Evolutionary conservation across 2,113 vertebrate species (phyloP).

Genomic region (Cygnus atratus): DNA sequence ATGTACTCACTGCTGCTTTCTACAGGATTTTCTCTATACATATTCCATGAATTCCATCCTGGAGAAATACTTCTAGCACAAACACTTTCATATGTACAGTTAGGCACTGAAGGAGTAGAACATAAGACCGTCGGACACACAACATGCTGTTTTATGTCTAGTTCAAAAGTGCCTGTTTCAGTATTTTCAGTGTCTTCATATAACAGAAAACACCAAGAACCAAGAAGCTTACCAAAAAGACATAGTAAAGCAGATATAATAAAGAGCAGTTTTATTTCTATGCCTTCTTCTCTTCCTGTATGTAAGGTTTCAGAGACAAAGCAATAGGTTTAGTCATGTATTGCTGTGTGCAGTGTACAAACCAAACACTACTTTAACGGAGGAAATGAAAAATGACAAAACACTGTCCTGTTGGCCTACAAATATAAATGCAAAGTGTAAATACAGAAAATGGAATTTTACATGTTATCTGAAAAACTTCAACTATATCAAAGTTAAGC

Average conservation of each 20-base stretch:
- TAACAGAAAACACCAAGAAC: background rate
- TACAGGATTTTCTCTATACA: background rate
- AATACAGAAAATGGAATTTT: background rate
- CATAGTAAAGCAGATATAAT: background rate
- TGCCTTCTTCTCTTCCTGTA: background rate
- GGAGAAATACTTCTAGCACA: background rate
- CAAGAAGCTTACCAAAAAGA: background rate
- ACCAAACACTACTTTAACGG: fast-evolving
- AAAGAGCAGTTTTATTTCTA: background rate
- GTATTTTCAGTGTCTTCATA: background rate
- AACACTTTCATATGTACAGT: background rate
- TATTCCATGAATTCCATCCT: background rate
- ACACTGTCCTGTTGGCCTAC: background rate
- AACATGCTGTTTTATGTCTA: background rate
- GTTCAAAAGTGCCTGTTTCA: background rate
- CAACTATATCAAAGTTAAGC: background rate
- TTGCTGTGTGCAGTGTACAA: background rate
- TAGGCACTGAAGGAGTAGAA: background rate
- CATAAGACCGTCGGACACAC: background rate
- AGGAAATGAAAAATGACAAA: background rate
- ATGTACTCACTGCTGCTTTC: background rate
- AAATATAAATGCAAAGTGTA: background rate
- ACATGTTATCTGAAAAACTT: background rate
- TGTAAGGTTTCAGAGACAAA: background rate
- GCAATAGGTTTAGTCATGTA: background rate